Evolutionary conservation across 2,113 vertebrate genomes (phyloP), one percentile per base, ranked within the genome.

Genomic region (Lagenorhynchus albirostris): DNA sequence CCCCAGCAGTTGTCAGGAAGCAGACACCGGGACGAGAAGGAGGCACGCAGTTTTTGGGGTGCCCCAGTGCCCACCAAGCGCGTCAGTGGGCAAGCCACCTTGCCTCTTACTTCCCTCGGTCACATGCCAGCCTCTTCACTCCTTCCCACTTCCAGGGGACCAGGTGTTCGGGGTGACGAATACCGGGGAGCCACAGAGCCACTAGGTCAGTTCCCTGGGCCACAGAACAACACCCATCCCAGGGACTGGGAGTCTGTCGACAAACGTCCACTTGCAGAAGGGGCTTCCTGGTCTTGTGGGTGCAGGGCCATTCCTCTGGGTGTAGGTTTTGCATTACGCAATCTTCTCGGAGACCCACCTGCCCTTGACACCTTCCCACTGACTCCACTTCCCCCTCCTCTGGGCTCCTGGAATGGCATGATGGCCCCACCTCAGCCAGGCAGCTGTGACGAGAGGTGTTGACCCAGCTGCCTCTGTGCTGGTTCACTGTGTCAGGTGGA

Each of bases 341-440:
- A 60, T 81, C 55, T 83, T 90, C 92, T 77, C 8, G 0, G 87
- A 95, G 91, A 84, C 63, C 70, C 76, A 94, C n/a, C 70, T 91
- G 77, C 44, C 67, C n/a, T 90, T 95, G 63, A 87, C 79, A 58
- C 58, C 82, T 96, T 94, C 53, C 77, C 60, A 5, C 38, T 83
- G 94, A 74, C 80, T 67, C 86, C 50, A 87, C 81, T 93, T 89
- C 82, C 53, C 95, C 70, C 47, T 85, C 55, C 65, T 53, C 18
- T 63, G 55, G 80, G 53, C 33, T 94, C 41, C 41, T 96, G 96
- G 96, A 92, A 96, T 96, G 89, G 50, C 73, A 88, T 20, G 3
- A 17, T 1, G 47, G 80, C 96, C 65, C 93, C 94, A 95, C 96
- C 97, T 97, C 80, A 68, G 83, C 79, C 96, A 88, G 89, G 95